Base-by-base conservation (phyloP, 2,888 invertebrate species). In the Prosopocoilus inquinatus region DNA sequence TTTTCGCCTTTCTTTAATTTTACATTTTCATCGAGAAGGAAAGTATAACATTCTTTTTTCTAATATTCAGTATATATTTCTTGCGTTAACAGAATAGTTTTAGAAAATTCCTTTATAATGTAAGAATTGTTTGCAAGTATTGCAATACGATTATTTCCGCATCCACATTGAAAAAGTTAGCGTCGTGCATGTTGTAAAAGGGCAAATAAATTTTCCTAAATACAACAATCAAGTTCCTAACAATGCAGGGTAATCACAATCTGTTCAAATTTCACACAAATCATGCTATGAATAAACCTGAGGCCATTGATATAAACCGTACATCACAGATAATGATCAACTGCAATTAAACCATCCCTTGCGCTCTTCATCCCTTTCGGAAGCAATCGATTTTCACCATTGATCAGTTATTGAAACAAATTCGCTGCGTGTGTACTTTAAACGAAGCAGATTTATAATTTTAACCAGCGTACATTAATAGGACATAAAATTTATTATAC, bases 241-340 rank as follows among this genome's bases (percentile, higher is more conserved):
- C 71, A 71, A 72, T 67, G 66, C 68, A 59, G 57, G 63, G 67
- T 64, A 68, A 71, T 70, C 70, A 69, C 70, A 71, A 68, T 72
- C 67, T 71, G 70, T 70, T 69, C 70, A 67, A 67, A 67, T 64
- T 67, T 64, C 69, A 64, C 69, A 70, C 70, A 72, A 73, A 73
- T 72, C 70, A 66, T 60, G 38, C 60, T 61, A 59, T 64, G 69
- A 70, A 67, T 67, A 65, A 67, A 67, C 67, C 67, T 64, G 60
- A 62, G 66, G 67, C 67, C 68, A 70, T 69, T 67, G 69, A 69
- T 70, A 70, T 69, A 66, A 66, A 66, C 65, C 66, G 67, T 66
- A 67, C 66, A 67, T 65, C 67, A 64, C 60, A 59, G 66, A 67
- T 69, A 70, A 68, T 68, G 66, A 70, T 69, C 67, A 65, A 60